Evolutionary conservation across 2,113 vertebrate species (phyloP).

Genomic region (Gobius niger): DNA sequence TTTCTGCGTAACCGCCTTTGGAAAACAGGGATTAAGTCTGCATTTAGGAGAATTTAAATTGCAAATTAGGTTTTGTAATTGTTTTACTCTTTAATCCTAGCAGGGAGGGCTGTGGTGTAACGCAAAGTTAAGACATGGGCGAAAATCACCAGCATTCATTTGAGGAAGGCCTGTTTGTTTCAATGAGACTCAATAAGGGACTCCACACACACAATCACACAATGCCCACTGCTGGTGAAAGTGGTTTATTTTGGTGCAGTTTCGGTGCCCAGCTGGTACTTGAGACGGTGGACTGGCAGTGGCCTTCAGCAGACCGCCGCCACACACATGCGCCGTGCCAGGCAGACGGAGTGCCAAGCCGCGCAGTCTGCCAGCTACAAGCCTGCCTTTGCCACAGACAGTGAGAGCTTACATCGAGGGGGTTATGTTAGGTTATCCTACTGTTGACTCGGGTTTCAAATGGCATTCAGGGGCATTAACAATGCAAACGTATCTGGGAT

Average conservation of each 20-base stretch:
- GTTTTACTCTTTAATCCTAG: conserved; percentile 70
- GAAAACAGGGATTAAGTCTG: conserved; percentile 68
- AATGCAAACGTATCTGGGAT: conserved; percentile 8
- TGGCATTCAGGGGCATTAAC: conserved; percentile 9
- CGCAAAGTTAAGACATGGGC: conserved; percentile 54
- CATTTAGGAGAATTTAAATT: conserved; percentile 70
- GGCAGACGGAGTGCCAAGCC: conserved; percentile 53
- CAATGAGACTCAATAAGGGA: conserved; percentile 59
- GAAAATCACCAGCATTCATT: conserved; percentile 60
- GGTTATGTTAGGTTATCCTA: conserved; percentile 13
- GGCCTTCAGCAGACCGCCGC: conserved; percentile 59
- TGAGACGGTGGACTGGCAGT: conserved; percentile 70
- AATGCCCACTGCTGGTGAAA: conserved; percentile 43
- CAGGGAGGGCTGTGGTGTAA: conserved; percentile 52
- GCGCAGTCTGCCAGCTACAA: conserved; percentile 62
- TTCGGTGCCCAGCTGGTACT: conserved; percentile 76
- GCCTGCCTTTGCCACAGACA: conserved; percentile 55
- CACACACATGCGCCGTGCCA: conserved; percentile 50
- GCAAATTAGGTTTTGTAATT: conserved; percentile 70
- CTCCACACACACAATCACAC: conserved; percentile 37
- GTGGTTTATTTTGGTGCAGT: conserved; percentile 73
- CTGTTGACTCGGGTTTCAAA: conserved; percentile 9
- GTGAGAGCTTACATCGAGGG: conserved; percentile 15
- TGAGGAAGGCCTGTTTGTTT: conserved; percentile 62
- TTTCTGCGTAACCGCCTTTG: conserved; percentile 58